phyloP scores from a whole-genome alignment of 2,113 vertebrate genomes.

The Periophthalmodon schlosseri region DNA sequence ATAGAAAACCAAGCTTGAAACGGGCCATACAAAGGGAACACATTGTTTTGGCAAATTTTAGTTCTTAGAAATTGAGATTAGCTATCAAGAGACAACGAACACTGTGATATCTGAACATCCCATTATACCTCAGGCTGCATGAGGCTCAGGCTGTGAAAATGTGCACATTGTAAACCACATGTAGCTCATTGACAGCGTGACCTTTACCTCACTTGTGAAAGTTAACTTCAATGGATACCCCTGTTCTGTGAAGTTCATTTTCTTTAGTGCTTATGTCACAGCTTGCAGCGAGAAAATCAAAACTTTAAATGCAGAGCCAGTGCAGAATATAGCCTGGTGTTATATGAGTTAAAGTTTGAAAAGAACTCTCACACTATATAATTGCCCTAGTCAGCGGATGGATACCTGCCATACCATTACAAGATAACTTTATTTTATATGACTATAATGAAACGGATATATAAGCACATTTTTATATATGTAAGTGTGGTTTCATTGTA shows the following conservation, averaged over 20 bases:
- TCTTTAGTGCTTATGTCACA: neutral
- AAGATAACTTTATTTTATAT: neutral
- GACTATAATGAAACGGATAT: neutral
- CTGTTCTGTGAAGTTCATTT: neutral
- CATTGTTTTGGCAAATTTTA: conserved; percentile 46
- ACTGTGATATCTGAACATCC: conserved; percentile 13
- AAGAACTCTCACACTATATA: too few relatives aligned
- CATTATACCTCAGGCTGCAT: neutral
- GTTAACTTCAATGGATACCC: neutral
- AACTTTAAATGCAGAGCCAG: neutral
- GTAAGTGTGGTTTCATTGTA: neutral
- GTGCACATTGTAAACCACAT: neutral
- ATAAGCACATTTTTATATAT: neutral
- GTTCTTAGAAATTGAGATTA: conserved; percentile 43
- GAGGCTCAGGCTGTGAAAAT: neutral
- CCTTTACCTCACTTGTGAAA: conserved; percentile 6
- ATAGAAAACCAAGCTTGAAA: conserved; percentile 38
- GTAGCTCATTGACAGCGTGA: neutral
- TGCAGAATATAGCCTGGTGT: neutral
- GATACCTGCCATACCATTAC: neutral
- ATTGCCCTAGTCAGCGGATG: too few relatives aligned
- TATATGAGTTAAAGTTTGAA: neutral
- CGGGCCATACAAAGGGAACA: conserved; percentile 32
- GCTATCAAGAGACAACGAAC: conserved; percentile 41
- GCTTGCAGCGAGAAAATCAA: neutral